Evolutionary conservation across 2,113 vertebrate species (phyloP), one percentile per base, ranked within the genome.

Genomic region (Xenus cinereus): DNA sequence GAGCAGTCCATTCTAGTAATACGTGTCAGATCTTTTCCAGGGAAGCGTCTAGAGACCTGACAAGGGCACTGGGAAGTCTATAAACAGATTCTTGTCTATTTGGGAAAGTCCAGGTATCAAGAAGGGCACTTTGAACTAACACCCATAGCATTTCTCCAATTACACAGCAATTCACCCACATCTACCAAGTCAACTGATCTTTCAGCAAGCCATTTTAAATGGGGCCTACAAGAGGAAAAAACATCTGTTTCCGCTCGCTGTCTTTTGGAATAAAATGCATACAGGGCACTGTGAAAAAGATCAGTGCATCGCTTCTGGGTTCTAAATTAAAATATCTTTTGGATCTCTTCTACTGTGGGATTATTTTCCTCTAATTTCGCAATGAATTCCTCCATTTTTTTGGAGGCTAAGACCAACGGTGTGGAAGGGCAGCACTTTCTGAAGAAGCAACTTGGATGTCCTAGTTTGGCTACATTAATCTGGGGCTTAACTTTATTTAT

Each of bases 401-500:
- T 12, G 18, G 39, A 84, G 60, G 54, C 45, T 59, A 35, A 74
- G 22, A 23, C 23, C 20, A 41, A 68, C 0, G 1, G 7, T 45
- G 15, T 63, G 10, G 27, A 87, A 86, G 17, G 28, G 30, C 48
- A 85, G 16, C 1, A 1, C 20, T 73, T 91, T 62, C 66, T 95
- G 62, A 87, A 83, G 51, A 21, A 76, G 39, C 20, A 77, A 72
- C 14, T 13, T 26, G 14, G 33, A 75, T 59, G 14, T 89, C 71
- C 41, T 23, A 56, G 84, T 72, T 45, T 54, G n/a, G 5, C 32
- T 37, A 24, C 10, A 5, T 50, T 84, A 68, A 63, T 13, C 46
- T 21, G 26, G 13, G 13, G 10, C 9, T 6, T 71, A 50, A 46
- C 6, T 69, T 71, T 13, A n/a, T 0, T 0, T 54, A n/a, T 4